A percentile compares a stretch with the other conserved stretches of the same genome.
phyloP scores from a whole-genome alignment of 2,113 vertebrate species.

The Oncorhynchus masou region DNA sequence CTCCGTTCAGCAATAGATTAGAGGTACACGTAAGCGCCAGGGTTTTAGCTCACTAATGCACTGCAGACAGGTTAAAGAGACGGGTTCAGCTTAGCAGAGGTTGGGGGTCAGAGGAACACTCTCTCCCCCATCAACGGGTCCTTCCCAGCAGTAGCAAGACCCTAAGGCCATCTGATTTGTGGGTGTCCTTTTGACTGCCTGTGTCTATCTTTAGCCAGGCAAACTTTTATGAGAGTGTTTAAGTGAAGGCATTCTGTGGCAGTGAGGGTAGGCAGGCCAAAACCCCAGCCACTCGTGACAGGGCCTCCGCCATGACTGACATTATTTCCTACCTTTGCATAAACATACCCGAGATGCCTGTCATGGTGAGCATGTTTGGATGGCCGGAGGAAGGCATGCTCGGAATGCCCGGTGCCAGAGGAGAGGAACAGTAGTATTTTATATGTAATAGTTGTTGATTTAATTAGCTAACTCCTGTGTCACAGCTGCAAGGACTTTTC shows the following conservation, averaged over 20 bases:
- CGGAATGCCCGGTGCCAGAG: constrained; percentile 3
- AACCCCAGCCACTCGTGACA: constrained; percentile 34
- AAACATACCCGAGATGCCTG: constrained; percentile 37
- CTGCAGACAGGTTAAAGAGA: background rate
- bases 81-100: background rate
- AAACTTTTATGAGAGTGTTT: constrained; percentile 57
- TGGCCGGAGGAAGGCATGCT: constrained; percentile 9
- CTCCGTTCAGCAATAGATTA: background rate
- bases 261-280: constrained; percentile 32
- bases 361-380: constrained; percentile 3
- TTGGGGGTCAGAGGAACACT: constrained; percentile 25
- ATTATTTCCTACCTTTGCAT: constrained; percentile 13
- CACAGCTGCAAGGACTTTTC: too few species aligned
- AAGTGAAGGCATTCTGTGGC: constrained; percentile 38
- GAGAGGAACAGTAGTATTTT: constrained; percentile 24
- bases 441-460: constrained; percentile 6
- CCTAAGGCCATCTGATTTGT: constrained; percentile 58
- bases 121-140: constrained; percentile 32
- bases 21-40: background rate
- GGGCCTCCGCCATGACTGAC: constrained; percentile 8
- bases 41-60: background rate
- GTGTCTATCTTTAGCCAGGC: constrained; percentile 66
- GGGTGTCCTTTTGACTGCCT: constrained; percentile 39
- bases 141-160: constrained; percentile 25
- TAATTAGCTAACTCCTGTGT: background rate